phyloP scores from a whole-genome alignment of 2,113 vertebrate species.

The Eptesicus fuscus region DNA sequence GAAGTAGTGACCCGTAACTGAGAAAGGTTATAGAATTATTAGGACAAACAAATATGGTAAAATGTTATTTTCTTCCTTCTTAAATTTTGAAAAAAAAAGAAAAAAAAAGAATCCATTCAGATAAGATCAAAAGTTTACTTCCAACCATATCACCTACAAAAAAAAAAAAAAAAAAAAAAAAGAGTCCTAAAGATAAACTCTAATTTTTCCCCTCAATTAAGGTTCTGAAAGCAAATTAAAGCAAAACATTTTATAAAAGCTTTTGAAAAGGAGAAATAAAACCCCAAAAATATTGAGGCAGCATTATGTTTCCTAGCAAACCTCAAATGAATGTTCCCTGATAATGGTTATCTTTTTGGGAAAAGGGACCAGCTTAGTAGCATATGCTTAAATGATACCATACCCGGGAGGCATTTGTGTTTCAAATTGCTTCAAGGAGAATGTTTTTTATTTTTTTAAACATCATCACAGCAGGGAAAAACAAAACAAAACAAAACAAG shows the following conservation, averaged over 20 bases:
- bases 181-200: not conserved
- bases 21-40: slow-evolving; percentile 54
- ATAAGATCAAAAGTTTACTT: slow-evolving; percentile 43
- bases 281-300: not conserved
- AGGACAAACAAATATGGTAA: slow-evolving; percentile 28
- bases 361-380: not conserved
- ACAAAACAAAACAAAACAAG: slow-evolving; percentile 33
- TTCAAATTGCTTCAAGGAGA: slow-evolving; percentile 29
- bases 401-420: not conserved
- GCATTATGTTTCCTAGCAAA: slow-evolving; percentile 5
- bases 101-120: not conserved
- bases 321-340: not conserved
- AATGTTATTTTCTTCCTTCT: slow-evolving; percentile 40
- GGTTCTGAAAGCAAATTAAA: slow-evolving; percentile 27
- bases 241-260: slow-evolving; percentile 21
- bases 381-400: not conserved
- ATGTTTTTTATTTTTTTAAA: not conserved
- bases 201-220: not conserved
- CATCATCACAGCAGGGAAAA: not conserved
- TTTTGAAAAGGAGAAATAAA: not conserved
- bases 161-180: not conserved
- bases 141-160: not conserved
- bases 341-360: not conserved
- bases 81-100: slow-evolving; percentile 2
- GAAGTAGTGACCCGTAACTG: slow-evolving; percentile 10